Conservation (phyloP, 2,113 vertebrate genomes). For the Ovibos moschatus region DNA sequence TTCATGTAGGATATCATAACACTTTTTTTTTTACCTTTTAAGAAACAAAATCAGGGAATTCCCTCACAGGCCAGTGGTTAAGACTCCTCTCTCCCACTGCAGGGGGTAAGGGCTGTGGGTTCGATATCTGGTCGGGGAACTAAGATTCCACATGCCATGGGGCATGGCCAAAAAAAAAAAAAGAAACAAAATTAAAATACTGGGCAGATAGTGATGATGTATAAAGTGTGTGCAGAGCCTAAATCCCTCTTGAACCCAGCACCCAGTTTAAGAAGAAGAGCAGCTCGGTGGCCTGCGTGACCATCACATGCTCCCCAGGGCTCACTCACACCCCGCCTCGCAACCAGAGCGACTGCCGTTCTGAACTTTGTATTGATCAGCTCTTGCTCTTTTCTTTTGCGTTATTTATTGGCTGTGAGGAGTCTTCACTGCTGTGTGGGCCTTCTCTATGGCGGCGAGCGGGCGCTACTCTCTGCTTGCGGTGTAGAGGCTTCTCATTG, state of each 20-base stretch:
- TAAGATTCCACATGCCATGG: neutral
- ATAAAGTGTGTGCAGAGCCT: too few relatives aligned
- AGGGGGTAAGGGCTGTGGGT: neutral
- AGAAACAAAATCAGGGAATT: neutral
- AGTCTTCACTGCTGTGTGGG: neutral
- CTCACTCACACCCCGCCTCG: neutral
- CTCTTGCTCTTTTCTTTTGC: neutral
- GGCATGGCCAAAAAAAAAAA: neutral
- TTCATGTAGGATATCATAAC: too few relatives aligned
- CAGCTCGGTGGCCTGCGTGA: accelerated
- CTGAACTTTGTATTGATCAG: neutral
- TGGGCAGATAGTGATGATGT: neutral
- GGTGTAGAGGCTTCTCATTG: neutral
- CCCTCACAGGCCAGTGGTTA: neutral
- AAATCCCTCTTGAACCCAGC: neutral
- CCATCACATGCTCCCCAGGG: accelerated
- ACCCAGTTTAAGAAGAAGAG: neutral
- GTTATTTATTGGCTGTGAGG: neutral
- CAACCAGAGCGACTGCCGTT: neutral
- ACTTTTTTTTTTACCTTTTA: neutral
- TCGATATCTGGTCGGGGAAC: neutral
- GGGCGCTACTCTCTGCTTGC: accelerated
- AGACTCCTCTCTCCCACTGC: neutral
- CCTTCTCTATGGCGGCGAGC: neutral
- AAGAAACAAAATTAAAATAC: neutral